Evolutionary conservation across 2,888 invertebrate genomes (phyloP).

Genomic region (Hypena proboscidalis): DNA sequence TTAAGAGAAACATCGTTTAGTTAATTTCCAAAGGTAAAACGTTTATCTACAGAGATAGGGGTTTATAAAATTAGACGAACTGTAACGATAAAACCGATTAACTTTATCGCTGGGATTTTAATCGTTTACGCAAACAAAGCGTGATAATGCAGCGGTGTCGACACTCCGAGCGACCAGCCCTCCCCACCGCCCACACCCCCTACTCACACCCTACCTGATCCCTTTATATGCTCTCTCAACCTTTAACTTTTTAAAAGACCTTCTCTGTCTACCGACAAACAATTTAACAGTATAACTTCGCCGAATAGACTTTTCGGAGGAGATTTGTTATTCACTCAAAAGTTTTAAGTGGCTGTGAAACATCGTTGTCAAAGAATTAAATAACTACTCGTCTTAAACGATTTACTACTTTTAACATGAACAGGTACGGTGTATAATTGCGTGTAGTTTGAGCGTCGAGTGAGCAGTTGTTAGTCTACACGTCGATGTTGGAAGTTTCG

Average conservation of each 20-base stretch:
- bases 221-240: slow-evolving; percentile 67
- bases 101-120: slow-evolving; percentile 28
- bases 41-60: slow-evolving; percentile 6
- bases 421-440: slow-evolving; percentile 56
- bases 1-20: background rate
- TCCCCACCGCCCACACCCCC: no score
- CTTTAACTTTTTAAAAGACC: slow-evolving; percentile 73
- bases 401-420: slow-evolving; percentile 47
- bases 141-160: slow-evolving; percentile 19
- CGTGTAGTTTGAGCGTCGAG: slow-evolving; percentile 43
- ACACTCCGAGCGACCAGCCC: background rate
- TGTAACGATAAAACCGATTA: slow-evolving; percentile 22
- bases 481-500: slow-evolving; percentile 65
- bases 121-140: slow-evolving; percentile 32
- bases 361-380: slow-evolving; percentile 80
- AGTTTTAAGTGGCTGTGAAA: slow-evolving; percentile 84
- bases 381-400: slow-evolving; percentile 55
- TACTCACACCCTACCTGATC: no score
- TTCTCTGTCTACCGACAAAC: slow-evolving; percentile 72
- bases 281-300: slow-evolving; percentile 80
- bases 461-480: slow-evolving; percentile 66
- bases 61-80: slow-evolving; percentile 19
- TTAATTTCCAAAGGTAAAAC: slow-evolving; percentile 3
- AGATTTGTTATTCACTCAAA: slow-evolving; percentile 84
- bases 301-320: slow-evolving; percentile 76